Conservation (phyloP, 23 tunicate genomes). For the Styela clava region DNA sequence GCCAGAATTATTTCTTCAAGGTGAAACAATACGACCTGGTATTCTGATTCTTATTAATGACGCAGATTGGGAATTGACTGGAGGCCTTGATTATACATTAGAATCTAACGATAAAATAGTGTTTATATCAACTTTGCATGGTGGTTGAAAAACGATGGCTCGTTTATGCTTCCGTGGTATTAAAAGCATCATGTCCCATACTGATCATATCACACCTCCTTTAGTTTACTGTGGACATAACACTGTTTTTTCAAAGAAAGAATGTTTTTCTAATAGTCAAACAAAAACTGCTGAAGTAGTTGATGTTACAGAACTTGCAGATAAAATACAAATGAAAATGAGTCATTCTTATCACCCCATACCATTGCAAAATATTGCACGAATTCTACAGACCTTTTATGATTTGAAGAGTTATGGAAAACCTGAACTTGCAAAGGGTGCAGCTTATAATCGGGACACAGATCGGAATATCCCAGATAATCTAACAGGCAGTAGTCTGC, state of each 20-base stretch:
- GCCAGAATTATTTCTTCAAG: slow-evolving; percentile 74
- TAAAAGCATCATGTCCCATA: too few relatives aligned
- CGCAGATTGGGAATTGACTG: slow-evolving; percentile 84
- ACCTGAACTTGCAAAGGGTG: too few relatives aligned
- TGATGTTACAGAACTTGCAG: too few relatives aligned
- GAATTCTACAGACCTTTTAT: not conserved
- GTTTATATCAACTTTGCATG: slow-evolving; percentile 96
- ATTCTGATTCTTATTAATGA: slow-evolving; percentile 87
- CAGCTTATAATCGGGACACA: too few relatives aligned
- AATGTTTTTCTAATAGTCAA: too few relatives aligned
- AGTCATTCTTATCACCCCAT: too few relatives aligned
- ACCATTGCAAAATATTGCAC: not conserved
- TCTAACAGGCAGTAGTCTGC: too few relatives aligned
- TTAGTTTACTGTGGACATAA: too few relatives aligned
- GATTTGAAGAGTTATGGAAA: not conserved
- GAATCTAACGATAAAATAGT: slow-evolving; percentile 69
- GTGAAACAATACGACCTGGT: slow-evolving; percentile 87
- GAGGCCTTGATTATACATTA: slow-evolving; percentile 47
- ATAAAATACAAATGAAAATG: not conserved
- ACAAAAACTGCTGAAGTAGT: too few relatives aligned
- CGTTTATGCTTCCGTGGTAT: not conserved
- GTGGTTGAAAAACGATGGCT: slow-evolving; percentile 52
- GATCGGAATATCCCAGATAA: too few relatives aligned
- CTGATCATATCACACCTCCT: too few relatives aligned
- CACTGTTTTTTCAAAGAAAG: too few relatives aligned